Conservation (phyloP, 2,113 vertebrate species). For the Castor canadensis region DNA sequence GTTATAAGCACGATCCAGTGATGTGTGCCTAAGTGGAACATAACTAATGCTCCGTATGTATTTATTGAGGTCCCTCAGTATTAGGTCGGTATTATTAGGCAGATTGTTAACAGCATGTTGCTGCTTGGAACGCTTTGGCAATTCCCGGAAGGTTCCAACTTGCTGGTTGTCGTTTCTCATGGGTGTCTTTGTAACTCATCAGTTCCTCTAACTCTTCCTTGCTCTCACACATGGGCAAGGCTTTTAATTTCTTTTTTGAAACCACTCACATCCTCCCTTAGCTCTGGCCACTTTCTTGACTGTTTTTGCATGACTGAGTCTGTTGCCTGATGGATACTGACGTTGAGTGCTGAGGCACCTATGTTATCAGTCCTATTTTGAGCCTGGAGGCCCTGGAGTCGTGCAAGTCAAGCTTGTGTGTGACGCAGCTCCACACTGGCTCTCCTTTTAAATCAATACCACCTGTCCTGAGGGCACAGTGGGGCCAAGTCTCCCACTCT, state of each 20-base stretch:
- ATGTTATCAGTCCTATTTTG: neutral
- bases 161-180: neutral
- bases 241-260: neutral
- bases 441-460: no score
- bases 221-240: neutral
- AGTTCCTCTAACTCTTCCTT: neutral
- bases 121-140: neutral
- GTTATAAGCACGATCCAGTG: neutral
- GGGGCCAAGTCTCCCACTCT: neutral
- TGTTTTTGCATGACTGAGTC: neutral
- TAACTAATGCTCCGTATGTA: neutral
- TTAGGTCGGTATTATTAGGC: no score
- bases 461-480: no score
- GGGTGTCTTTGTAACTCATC: neutral
- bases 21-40: neutral
- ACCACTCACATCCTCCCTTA: neutral
- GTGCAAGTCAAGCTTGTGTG: no score
- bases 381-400: no score
- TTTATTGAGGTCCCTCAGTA: no score
- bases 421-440: no score
- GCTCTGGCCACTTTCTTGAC: neutral
- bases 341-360: neutral
- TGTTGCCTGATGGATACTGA: neutral
- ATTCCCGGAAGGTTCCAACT: neutral
- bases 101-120: neutral